phyloP scores from a whole-genome alignment of 2,797 vertebrate genomes.

The Hybognathus amarus region DNA sequence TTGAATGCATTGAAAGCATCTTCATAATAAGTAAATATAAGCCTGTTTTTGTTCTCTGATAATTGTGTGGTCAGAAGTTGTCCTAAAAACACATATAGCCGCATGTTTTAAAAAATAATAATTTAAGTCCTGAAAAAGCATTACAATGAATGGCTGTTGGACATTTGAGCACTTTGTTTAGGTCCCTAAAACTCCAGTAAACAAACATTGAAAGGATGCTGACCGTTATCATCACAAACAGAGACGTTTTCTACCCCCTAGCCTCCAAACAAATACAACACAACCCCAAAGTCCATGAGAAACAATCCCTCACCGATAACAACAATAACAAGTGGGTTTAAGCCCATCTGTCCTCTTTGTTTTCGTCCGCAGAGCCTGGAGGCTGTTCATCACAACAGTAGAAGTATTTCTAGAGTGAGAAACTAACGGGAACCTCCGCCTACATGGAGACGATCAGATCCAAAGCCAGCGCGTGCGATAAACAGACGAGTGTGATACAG shows the following conservation, averaged over 20 bases:
- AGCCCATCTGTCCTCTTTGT: conserved; percentile 45
- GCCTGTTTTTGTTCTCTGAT: background rate
- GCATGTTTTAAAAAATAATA: background rate
- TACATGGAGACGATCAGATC: conserved; percentile 8
- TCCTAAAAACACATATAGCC: background rate
- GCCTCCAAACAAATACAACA: conserved; percentile 15
- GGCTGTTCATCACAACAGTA: conserved; percentile 28
- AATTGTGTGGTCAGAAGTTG: background rate
- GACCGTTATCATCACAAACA: conserved; percentile 37
- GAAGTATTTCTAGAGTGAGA: conserved; percentile 12
- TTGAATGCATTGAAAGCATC: background rate
- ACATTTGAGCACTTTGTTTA: conserved; percentile 8
- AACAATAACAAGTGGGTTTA: conserved; percentile 45
- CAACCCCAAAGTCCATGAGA: conserved; percentile 37
- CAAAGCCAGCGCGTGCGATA: conserved; percentile 4
- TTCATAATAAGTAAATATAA: background rate
- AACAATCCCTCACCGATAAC: conserved; percentile 40
- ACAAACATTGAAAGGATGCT: conserved; percentile 44
- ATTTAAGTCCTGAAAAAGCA: background rate
- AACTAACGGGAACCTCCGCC: conserved; percentile 45
- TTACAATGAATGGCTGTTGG: background rate
- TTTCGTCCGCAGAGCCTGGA: conserved; percentile 45
- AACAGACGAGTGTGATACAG: background rate
- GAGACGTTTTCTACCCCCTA: conserved; percentile 10
- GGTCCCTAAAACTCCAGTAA: conserved; percentile 27